Evolutionary conservation across 2,888 invertebrate genomes (phyloP), one percentile per base, ranked within the genome.

Genomic region (Phyto melanocephala): DNA sequence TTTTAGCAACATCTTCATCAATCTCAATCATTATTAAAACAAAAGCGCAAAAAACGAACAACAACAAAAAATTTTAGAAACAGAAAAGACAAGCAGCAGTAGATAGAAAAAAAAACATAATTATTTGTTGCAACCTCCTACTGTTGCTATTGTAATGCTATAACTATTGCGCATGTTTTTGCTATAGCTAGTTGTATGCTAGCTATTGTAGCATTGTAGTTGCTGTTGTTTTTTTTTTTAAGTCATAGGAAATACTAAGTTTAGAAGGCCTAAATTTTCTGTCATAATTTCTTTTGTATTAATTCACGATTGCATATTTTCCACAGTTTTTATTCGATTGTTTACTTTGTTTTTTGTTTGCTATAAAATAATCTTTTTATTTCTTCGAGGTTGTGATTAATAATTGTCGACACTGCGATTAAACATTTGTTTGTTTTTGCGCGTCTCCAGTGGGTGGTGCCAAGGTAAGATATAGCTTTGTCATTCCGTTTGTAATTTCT

Each of bases 231-330:
- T 45, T 63, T 17, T 10, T 3, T n/a, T n/a, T 15, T 1, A 42
- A 15, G n/a, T 5, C 2, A 45, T n/a, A 47, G 37, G 24, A 52
- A 54, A 28, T 33, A 20, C 63, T 63, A 22, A 15, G 1, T 42
- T 37, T 13, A 40, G 13, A 67, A 60, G 63, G 56, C 70, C 71
- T 65, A 40, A 15, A 47, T 65, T 77, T 67, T 50, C 15, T n/a
- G 11, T 17, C 33, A 70, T 63, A 70, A 78, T 78, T 71, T 78
- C 78, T 78, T 78, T 78, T 63, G 56, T 58, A 33, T 58, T 20
- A 58, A 76, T 78, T 65, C 70, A 70, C 24, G 11, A 37, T 62
- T 77, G n/a, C 52, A 17, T 10, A 35, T 63, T 68, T 76, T 33
- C 15, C 20, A 7, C 15, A 15, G 15, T 11, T 13, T 42, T 50